Evolutionary conservation across 2,888 invertebrate species (phyloP).

Genomic region (Corbicula japonica): DNA sequence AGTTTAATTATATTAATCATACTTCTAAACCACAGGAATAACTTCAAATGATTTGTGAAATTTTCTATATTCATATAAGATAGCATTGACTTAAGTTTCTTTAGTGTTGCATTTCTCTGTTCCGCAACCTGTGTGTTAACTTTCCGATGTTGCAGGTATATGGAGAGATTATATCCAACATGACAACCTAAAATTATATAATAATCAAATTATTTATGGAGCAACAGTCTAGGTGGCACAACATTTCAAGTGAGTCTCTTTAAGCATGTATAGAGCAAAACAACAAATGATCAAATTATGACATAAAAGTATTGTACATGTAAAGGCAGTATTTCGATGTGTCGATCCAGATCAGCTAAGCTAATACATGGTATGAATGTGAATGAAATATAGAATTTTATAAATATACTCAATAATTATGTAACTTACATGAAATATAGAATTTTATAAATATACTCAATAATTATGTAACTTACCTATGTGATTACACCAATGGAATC

Average conservation of each 20-base stretch:
- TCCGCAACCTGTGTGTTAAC: conserved; percentile 27
- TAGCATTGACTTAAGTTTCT: conserved; percentile 25
- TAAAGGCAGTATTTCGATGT: neutral
- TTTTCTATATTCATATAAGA: conserved; percentile 34
- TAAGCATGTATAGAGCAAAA: neutral
- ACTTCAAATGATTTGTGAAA: conserved; percentile 18
- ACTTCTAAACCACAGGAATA: conserved; percentile 29
- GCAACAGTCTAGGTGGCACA: neutral
- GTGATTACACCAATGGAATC: conserved; percentile 42
- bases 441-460: neutral
- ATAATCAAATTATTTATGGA: neutral
- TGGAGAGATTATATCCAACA: conserved; percentile 19
- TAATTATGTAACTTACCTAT: conserved; percentile 18
- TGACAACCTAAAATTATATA: conserved; percentile 16
- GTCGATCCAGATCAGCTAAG: neutral
- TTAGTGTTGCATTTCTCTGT: conserved; percentile 31
- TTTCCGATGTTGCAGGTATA: conserved; percentile 9
- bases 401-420: neutral
- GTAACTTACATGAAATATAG: neutral
- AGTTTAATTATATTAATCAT: conserved; percentile 15
- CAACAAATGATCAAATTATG: neutral
- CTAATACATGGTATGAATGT: neutral
- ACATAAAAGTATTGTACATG: neutral
- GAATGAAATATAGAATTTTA: neutral
- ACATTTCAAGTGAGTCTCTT: neutral